phyloP scores from a whole-genome alignment of 2,888 invertebrate genomes.

The Caenorhabditis becei region DNA sequence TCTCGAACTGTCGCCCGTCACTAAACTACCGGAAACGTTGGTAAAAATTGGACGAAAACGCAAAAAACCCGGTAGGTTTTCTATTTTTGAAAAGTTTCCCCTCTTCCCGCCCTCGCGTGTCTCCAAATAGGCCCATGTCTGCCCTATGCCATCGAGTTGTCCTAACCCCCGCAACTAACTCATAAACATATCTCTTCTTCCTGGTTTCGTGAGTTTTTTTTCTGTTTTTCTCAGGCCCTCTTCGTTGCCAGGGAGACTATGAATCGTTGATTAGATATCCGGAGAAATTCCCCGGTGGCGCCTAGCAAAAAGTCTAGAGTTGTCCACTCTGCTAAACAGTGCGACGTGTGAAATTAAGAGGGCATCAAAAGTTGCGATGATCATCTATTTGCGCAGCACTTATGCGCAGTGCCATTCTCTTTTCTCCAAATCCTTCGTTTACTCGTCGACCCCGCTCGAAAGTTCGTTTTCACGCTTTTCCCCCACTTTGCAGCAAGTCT shows the following conservation, averaged over 20 bases:
- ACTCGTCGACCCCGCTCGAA: not conserved
- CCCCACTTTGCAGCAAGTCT: not conserved
- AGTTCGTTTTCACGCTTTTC: constrained; percentile 30
- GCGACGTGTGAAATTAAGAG: constrained; percentile 14
- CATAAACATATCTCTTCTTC: not conserved
- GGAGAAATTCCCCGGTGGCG: no score
- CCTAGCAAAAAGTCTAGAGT: not conserved
- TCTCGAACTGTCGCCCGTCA: constrained; percentile 43
- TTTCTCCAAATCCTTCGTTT: constrained; percentile 1
- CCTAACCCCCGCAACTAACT: not conserved
- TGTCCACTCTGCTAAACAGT: no score
- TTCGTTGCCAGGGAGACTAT: not conserved
- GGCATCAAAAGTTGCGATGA: constrained; percentile 33
- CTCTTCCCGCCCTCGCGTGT: no score
- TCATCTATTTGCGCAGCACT: constrained; percentile 24
- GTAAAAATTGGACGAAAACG: constrained; percentile 35
- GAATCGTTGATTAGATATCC: not conserved
- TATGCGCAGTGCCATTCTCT: constrained; percentile 18
- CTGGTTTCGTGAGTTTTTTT: not conserved
- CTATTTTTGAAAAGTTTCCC: not conserved
- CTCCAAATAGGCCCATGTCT: not conserved
- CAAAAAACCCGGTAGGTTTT: constrained; percentile 40
- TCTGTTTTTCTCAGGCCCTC: not conserved
- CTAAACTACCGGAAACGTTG: not conserved
- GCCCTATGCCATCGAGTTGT: not conserved